phyloP scores from a whole-genome alignment of 2,797 vertebrate species.

The Lagorchestes hirsutus region DNA sequence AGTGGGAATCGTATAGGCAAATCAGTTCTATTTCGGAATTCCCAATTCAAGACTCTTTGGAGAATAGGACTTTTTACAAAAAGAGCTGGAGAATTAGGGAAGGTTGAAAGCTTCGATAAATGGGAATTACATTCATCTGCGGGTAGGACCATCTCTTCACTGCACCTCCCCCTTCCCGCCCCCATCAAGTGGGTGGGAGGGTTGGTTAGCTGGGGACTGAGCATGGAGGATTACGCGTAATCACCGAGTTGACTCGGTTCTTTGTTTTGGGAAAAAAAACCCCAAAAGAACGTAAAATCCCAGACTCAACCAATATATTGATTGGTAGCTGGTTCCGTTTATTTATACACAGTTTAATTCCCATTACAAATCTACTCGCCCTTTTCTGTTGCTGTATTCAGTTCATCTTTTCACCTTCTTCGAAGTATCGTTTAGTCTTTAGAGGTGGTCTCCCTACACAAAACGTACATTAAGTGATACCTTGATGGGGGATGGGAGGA shows the following conservation, averaged over 20 bases:
- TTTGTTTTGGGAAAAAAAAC: not conserved
- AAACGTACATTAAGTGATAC: slow-evolving; percentile 27
- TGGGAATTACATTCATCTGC: not conserved
- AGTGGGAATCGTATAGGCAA: not conserved
- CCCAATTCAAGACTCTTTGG: not conserved
- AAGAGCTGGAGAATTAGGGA: not conserved
- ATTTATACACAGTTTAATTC: not conserved
- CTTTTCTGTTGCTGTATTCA: not conserved
- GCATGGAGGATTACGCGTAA: not conserved
- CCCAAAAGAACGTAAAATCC: not conserved
- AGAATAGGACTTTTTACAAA: not conserved
- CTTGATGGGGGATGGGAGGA: not conserved
- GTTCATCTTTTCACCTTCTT: not conserved
- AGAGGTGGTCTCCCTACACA: not conserved
- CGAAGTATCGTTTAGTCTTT: slow-evolving; percentile 1
- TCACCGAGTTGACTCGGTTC: not conserved
- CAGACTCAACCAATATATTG: not conserved
- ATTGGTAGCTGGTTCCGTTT: not conserved
- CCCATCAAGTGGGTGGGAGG: not conserved
- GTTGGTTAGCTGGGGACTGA: not conserved
- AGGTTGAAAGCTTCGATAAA: not conserved
- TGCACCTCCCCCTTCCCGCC: not conserved
- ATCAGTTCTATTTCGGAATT: not conserved
- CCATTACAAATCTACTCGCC: not conserved
- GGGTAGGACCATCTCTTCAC: not conserved